Conservation (phyloP, 23 tunicate species). For the Ciona savignyi region DNA sequence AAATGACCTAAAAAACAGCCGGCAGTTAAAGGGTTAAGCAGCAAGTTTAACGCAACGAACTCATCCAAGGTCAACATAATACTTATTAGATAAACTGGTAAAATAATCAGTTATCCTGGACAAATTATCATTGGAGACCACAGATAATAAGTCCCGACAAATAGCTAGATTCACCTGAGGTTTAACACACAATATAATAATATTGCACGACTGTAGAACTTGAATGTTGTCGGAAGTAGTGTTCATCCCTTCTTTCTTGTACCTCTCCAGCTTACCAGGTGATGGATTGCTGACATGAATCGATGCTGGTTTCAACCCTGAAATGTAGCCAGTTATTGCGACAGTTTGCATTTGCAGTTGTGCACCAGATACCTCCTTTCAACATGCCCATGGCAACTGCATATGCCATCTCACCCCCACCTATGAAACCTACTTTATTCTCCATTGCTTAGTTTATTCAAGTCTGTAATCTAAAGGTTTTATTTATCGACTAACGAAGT, state of each 20-base stretch:
- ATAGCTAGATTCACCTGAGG: conserved; percentile 84
- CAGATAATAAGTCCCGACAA: too few relatives aligned
- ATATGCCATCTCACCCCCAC: conserved; percentile 93
- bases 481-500: too few relatives aligned
- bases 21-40: too few relatives aligned
- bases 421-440: conserved; percentile 74
- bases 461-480: too few relatives aligned
- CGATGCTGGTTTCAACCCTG: conserved; percentile 50
- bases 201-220: conserved; percentile 37
- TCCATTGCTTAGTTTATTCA: not conserved
- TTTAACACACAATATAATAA: conserved; percentile 68
- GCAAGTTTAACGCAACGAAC: too few relatives aligned
- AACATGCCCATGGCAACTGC: conserved; percentile 82
- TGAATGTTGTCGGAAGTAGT: conserved; percentile 70
- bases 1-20: too few relatives aligned
- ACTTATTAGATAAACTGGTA: too few relatives aligned
- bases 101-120: too few relatives aligned
- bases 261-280: conserved; percentile 40
- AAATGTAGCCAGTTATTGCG: too few relatives aligned
- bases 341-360: too few relatives aligned
- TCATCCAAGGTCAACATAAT: too few relatives aligned
- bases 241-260: conserved; percentile 37
- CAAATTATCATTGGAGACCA: too few relatives aligned
- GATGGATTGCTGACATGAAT: conserved; percentile 79
- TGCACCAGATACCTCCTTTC: conserved; percentile 27